Percentiles rank a stretch among this genome's conserved stretches.
Conservation (phyloP, 2,113 vertebrate species). For the Struthidea cinerea region DNA sequence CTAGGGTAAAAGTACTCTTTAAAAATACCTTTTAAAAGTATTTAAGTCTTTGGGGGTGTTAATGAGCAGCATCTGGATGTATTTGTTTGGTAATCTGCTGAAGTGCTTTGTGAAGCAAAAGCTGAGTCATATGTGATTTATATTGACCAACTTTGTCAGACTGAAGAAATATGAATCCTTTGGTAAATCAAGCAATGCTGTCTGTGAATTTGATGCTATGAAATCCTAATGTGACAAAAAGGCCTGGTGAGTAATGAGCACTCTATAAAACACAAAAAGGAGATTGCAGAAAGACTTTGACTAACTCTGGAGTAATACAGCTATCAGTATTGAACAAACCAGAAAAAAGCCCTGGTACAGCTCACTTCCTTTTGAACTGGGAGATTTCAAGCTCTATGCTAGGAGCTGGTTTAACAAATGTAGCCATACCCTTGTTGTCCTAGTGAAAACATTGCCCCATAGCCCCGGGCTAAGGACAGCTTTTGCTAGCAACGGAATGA, state of each 20-base stretch:
- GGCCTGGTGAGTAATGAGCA: background rate
- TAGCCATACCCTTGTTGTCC: background rate
- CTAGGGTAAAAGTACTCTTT: background rate
- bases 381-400: background rate
- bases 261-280: background rate
- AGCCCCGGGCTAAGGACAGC: background rate
- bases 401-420: background rate
- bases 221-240: background rate
- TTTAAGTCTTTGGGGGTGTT: background rate
- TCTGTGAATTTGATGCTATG: background rate
- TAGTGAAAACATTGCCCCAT: background rate
- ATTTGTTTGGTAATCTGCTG: background rate
- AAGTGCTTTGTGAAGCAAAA: background rate
- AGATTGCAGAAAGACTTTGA: background rate
- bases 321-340: background rate
- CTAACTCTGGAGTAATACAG: background rate
- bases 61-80: background rate
- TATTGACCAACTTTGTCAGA: background rate
- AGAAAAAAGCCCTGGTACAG: background rate
- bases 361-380: background rate
- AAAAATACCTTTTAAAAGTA: background rate
- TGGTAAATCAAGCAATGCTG: background rate
- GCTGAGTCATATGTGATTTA: background rate
- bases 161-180: background rate
- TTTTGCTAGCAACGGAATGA: background rate